Conservation (phyloP, 2,888 invertebrate species). For the Stenurella melanura region DNA sequence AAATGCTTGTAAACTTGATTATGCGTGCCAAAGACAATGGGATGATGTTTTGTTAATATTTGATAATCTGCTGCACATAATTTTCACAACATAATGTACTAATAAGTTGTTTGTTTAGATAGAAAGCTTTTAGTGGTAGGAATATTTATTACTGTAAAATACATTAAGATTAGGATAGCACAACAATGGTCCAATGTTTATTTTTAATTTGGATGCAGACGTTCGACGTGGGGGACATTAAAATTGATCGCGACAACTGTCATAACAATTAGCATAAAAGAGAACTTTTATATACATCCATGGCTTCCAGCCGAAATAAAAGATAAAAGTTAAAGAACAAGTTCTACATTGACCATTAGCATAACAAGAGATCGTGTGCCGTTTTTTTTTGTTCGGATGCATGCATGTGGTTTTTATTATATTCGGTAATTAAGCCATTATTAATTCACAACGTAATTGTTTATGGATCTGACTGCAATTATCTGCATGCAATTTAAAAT, state of each 20-base stretch:
- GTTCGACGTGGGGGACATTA: slow-evolving; percentile 2
- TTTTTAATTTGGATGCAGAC: slow-evolving; percentile 19
- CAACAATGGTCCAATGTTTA: slow-evolving; percentile 15
- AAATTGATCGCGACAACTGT: slow-evolving; percentile 19
- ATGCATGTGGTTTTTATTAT: not conserved
- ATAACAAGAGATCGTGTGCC: slow-evolving; percentile 27
- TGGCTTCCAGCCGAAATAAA: slow-evolving; percentile 11
- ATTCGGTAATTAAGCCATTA: slow-evolving; percentile 14
- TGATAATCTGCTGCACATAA: not conserved
- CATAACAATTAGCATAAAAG: slow-evolving; percentile 10
- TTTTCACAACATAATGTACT: slow-evolving; percentile 2
- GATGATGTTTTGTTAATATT: not conserved
- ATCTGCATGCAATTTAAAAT: not conserved
- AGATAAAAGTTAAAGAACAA: slow-evolving; percentile 14
- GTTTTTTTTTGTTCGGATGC: slow-evolving; percentile 17
- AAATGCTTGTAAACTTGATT: not conserved
- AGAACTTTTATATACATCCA: slow-evolving; percentile 8
- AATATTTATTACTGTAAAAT: slow-evolving; percentile 3
- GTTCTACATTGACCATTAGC: slow-evolving; percentile 15
- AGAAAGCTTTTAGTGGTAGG: not conserved
- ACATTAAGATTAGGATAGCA: slow-evolving; percentile 9
- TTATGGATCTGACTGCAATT: not conserved
- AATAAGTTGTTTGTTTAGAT: slow-evolving; percentile 1
- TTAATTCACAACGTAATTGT: not conserved
- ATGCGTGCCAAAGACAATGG: not conserved